Evolutionary conservation across 2,113 vertebrate genomes (phyloP).

Genomic region (Embiotoca jacksoni): DNA sequence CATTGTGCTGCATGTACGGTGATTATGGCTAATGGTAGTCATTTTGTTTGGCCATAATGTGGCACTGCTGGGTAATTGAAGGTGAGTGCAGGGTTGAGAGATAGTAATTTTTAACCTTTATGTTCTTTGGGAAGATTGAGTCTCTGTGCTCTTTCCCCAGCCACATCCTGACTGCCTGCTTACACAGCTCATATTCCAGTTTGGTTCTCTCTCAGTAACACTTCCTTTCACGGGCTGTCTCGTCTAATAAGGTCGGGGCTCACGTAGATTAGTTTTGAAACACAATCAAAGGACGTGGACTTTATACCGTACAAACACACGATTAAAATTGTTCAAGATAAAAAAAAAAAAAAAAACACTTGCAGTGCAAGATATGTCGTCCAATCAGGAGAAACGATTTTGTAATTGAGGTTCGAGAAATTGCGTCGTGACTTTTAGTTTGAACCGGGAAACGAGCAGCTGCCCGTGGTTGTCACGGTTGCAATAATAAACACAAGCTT

Average conservation of each 20-base stretch:
- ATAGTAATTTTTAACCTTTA: slow-evolving; percentile 68
- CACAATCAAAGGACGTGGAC: neutral
- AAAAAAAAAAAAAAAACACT: too few relatives aligned
- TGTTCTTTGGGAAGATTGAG: slow-evolving; percentile 52
- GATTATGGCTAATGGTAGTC: slow-evolving; percentile 77
- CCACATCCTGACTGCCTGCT: slow-evolving; percentile 39
- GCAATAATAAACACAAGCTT: neutral
- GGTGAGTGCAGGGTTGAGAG: slow-evolving; percentile 59
- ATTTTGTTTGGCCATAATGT: slow-evolving; percentile 76
- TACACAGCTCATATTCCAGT: slow-evolving; percentile 8
- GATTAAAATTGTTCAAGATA: too few relatives aligned
- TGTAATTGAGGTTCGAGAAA: too few relatives aligned
- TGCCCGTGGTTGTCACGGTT: neutral
- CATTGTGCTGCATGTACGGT: slow-evolving; percentile 66
- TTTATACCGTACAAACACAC: too few relatives aligned
- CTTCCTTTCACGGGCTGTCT: neutral
- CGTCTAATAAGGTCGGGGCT: neutral
- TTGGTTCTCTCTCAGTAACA: neutral
- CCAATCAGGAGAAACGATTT: too few relatives aligned
- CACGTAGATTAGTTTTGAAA: neutral
- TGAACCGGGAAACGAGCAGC: too few relatives aligned
- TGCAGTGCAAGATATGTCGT: too few relatives aligned
- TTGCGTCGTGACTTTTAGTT: too few relatives aligned
- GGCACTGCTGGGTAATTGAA: slow-evolving; percentile 68
- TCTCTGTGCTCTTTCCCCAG: slow-evolving; percentile 21